phyloP scores from a whole-genome alignment of 2,797 vertebrate species.

The Acipenser transmontanus region DNA sequence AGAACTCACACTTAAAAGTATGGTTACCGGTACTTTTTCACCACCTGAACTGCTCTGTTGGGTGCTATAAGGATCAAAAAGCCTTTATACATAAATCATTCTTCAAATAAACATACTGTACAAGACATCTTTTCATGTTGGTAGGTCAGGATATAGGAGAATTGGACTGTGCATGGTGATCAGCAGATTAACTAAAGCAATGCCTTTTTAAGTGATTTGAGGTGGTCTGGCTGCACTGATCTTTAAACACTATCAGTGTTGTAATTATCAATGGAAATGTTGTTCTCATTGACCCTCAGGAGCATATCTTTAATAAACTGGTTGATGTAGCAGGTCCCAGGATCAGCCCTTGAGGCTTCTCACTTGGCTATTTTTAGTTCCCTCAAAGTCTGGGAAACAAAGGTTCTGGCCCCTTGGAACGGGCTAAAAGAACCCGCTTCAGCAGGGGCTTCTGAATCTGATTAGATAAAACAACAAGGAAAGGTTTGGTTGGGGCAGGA shows the following conservation, averaged over 20 bases:
- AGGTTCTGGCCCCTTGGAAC: slow-evolving; percentile 63
- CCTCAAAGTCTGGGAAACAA: slow-evolving; percentile 78
- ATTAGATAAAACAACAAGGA: slow-evolving; percentile 84
- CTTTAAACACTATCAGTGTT: background rate
- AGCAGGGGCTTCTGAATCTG: slow-evolving; percentile 76
- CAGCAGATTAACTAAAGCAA: background rate
- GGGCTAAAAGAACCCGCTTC: slow-evolving; percentile 57
- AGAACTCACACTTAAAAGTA: too few species aligned
- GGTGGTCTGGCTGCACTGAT: background rate
- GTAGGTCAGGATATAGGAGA: too few species aligned
- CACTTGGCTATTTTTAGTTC: slow-evolving; percentile 68
- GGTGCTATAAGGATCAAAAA: too few species aligned
- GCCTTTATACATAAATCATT: too few species aligned
- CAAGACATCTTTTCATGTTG: too few species aligned
- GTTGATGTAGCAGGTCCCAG: background rate
- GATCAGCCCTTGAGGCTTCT: background rate
- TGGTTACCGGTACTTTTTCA: too few species aligned
- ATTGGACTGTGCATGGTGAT: background rate
- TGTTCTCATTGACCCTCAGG: background rate
- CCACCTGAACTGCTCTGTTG: too few species aligned
- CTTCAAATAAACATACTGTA: too few species aligned
- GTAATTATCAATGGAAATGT: background rate
- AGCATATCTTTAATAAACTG: background rate
- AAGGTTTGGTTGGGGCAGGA: slow-evolving; percentile 65
- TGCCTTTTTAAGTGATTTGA: background rate